Evolutionary conservation across 2,113 vertebrate genomes (phyloP).

Genomic region (Phrynosoma blainvillii): DNA sequence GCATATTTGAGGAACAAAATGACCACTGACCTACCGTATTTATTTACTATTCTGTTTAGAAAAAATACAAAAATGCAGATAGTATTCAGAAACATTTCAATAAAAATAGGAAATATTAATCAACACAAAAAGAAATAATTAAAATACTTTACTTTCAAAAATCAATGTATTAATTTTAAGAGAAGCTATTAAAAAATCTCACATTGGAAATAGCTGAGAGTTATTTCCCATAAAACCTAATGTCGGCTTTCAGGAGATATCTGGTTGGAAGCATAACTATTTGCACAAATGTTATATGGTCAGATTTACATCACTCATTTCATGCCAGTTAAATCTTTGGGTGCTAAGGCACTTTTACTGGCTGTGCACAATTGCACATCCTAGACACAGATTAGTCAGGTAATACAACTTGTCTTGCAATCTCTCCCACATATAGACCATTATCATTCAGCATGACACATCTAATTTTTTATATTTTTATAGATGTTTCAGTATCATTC

Average conservation of each 20-base stretch:
- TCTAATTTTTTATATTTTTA: conserved; percentile 45
- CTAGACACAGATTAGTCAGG: background rate
- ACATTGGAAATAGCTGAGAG: background rate
- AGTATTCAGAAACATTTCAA: background rate
- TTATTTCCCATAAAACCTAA: background rate
- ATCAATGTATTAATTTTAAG: conserved; percentile 6
- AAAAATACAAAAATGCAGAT: background rate
- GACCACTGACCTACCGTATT: background rate
- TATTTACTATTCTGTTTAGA: background rate
- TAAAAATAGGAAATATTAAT: background rate
- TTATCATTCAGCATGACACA: conserved; percentile 24
- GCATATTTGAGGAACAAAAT: background rate
- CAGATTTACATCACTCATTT: conserved; percentile 18
- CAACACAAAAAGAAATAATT: background rate
- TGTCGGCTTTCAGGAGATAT: background rate
- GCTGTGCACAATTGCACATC: conserved; percentile 13
- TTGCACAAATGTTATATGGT: accelerated
- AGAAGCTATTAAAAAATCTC: background rate
- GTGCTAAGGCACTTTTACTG: background rate
- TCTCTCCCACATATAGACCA: conserved; percentile 16
- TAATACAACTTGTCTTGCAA: conserved; percentile 20
- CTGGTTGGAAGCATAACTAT: accelerated
- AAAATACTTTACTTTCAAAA: background rate
- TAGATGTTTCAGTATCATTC: conserved; percentile 25
- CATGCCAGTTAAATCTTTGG: conserved; percentile 12